Evolutionary conservation across 30 jellyfish, hydroid and myxozoan genomes (phyloP).

Genomic region (Hydra vulgaris): DNA sequence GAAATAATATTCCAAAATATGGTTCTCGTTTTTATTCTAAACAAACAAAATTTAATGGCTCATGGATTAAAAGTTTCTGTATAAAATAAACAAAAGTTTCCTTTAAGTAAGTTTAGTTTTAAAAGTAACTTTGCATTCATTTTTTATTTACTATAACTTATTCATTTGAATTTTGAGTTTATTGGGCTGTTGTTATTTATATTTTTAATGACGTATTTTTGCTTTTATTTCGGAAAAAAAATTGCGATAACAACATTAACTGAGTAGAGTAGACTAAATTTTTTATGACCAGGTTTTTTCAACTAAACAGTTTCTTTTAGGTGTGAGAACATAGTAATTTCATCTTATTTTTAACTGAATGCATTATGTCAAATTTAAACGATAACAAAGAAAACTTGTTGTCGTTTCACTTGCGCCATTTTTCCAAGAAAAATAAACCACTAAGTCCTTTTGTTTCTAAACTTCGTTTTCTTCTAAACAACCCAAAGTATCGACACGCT

Average conservation of each 20-base stretch:
- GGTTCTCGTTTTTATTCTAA: not conserved
- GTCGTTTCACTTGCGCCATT: slow-evolving; percentile 37
- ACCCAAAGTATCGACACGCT: slow-evolving; percentile 68
- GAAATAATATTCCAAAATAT: not conserved
- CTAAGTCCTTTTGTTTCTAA: slow-evolving; percentile 96
- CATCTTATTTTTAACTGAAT: not conserved
- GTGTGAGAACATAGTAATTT: not conserved
- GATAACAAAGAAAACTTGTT: slow-evolving; percentile 32
- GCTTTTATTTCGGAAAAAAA: too few species aligned
- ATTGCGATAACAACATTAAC: too few species aligned
- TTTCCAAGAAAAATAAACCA: slow-evolving; percentile 69
- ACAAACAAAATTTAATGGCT: not conserved
- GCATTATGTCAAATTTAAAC: not conserved
- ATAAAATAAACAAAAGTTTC: too few species aligned
- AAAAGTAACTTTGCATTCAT: not conserved
- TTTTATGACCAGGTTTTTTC: too few species aligned
- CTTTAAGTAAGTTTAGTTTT: not conserved
- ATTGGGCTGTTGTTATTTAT: too few species aligned
- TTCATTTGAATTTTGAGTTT: not conserved
- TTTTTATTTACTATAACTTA: not conserved
- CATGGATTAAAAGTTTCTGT: not conserved
- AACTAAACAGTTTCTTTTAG: not conserved
- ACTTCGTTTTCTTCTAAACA: slow-evolving; percentile 73
- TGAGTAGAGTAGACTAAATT: too few species aligned
- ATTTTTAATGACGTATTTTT: too few species aligned